Evolutionary conservation across 2,888 invertebrate genomes (phyloP).

Genomic region (Argyra leucocephala): DNA sequence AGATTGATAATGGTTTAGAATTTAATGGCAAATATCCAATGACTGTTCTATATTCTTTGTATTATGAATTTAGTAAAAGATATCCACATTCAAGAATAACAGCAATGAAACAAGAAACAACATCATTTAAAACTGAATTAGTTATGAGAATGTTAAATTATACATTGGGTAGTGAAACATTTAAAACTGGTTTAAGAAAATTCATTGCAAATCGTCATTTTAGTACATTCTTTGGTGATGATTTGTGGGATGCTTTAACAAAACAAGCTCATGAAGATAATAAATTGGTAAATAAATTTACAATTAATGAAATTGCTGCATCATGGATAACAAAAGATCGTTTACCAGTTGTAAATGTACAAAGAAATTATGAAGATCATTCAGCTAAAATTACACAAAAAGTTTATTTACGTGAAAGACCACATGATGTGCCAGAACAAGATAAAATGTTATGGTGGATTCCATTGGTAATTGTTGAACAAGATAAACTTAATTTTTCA

Average conservation of each 20-base stretch:
- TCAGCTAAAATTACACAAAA: slow-evolving; percentile 52
- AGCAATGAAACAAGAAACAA: slow-evolving; percentile 61
- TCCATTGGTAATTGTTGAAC: slow-evolving; percentile 54
- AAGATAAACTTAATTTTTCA: slow-evolving; percentile 51
- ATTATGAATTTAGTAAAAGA: slow-evolving; percentile 70
- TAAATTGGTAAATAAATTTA: slow-evolving; percentile 48
- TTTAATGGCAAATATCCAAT: slow-evolving; percentile 73
- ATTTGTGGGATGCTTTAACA: slow-evolving; percentile 67
- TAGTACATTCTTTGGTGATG: slow-evolving; percentile 66
- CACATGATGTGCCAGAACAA: slow-evolving; percentile 61
- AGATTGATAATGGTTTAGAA: slow-evolving; percentile 62
- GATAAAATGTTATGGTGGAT: slow-evolving; percentile 66
- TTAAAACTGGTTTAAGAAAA: slow-evolving; percentile 60
- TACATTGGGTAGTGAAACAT: slow-evolving; percentile 66
- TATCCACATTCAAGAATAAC: slow-evolving; percentile 69
- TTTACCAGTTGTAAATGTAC: slow-evolving; percentile 63
- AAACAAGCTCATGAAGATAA: slow-evolving; percentile 54
- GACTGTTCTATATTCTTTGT: slow-evolving; percentile 65
- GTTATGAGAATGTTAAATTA: slow-evolving; percentile 85
- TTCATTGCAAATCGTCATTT: slow-evolving; percentile 61
- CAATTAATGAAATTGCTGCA: slow-evolving; percentile 61
- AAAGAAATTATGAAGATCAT: slow-evolving; percentile 56
- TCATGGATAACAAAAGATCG: slow-evolving; percentile 77
- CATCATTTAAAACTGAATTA: slow-evolving; percentile 64
- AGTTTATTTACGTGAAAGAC: slow-evolving; percentile 62